Percentiles rank a stretch among this genome's conserved stretches.
These are phyloP conservation scores for Scrobipalpa costella DNA, from an alignment of 2,888 invertebrate species.

Conservation along the genomic window DNA sequence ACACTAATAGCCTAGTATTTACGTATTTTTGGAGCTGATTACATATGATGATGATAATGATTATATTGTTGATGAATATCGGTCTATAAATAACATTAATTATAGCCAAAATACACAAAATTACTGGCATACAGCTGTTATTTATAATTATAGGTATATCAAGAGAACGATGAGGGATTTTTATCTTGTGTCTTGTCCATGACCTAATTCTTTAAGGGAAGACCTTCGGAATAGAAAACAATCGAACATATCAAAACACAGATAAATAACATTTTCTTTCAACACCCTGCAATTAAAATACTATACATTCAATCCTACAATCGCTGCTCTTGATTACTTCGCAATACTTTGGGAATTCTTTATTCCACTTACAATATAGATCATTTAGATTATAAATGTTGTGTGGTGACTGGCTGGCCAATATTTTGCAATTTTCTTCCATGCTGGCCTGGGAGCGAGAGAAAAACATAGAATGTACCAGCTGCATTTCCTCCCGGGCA, in stretches of 20 bases:
- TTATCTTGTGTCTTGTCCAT: background rate
- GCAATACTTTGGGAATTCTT: constrained; percentile 7
- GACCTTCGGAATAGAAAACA: background rate
- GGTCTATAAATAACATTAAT: too few species aligned
- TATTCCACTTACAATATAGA: constrained; percentile 9
- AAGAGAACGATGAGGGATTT: too few species aligned
- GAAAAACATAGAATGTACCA: too few species aligned
- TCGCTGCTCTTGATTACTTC: background rate
- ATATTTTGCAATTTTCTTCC: constrained; percentile 18
- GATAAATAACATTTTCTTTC: background rate
- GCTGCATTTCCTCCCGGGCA: too few species aligned
- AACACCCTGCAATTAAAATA: background rate
- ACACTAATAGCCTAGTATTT: too few species aligned
- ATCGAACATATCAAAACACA: constrained; percentile 1
- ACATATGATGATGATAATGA: too few species aligned
- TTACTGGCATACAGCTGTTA: too few species aligned
- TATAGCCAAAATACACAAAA: too few species aligned
- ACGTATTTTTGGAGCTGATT: too few species aligned
- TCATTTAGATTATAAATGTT: constrained; percentile 8
- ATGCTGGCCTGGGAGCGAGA: too few species aligned
- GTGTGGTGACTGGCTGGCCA: background rate
- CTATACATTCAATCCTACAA: background rate
- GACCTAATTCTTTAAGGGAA: background rate
- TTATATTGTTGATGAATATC: too few species aligned
- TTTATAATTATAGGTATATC: too few species aligned